Evolutionary conservation across 2,888 invertebrate species (phyloP), one percentile per base, ranked within the genome.

Genomic region (Cremastobaeus sp.): DNA sequence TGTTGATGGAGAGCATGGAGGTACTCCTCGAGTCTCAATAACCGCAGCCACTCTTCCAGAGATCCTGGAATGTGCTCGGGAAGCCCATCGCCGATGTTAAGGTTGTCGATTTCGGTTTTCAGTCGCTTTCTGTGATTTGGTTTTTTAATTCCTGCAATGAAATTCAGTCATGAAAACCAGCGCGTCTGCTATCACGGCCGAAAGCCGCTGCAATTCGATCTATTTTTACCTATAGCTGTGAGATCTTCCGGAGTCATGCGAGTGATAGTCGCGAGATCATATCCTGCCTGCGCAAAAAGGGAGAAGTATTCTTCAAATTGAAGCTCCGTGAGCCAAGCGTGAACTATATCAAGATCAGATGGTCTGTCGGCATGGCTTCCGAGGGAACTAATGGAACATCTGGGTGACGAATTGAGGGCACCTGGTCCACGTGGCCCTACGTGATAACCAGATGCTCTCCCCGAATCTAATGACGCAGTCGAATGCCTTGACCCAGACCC

Each of bases 231-330:
- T 84, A 95, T 94, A 55, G 94, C 94, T 41, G 94, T 94, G 81
- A 95, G 91, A 89, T 95, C 97, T 89, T 99, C 98, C 0, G 99
- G 99, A 9, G 99, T 99, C 97, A 99, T 98, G 80, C 98, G 91
- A n/a, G 98, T 96, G 84, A 99, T 96, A 1, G 99, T 99, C 18
- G 97, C 95, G 89, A 99, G 92, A 89, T 99, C 99, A 88, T 99
- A 99, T 30, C 99, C 99, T 9, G 98, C 97, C 35, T 95, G 93
- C 75, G 96, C 92, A 89, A 99, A 99, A 66, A 97, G 91, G 45
- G 95, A 92, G 78, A 96, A 95, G 89, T 99, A 99, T 86, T 98
- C 97, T 85, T 97, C 97, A 90, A 96, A 96, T 84, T 95, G 95
- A 35, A 99, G 91, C 85, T 97, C 97, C 69, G 95, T 92, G 85